phyloP scores from a whole-genome alignment of 2,113 vertebrate genomes.

The Speoplatyrhinus poulsoni region DNA sequence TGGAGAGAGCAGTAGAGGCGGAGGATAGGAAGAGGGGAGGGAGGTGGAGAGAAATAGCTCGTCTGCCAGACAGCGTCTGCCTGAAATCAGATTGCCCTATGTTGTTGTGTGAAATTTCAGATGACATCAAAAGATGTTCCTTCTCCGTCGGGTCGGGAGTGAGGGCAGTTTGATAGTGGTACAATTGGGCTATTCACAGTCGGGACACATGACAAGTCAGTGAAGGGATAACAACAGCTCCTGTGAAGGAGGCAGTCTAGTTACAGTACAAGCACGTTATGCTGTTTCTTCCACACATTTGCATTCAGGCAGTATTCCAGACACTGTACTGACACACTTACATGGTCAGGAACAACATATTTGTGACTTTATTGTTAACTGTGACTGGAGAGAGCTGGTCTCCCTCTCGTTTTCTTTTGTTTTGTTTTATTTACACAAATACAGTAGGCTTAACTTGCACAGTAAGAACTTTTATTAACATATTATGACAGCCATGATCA shows the following conservation, averaged over 20 bases:
- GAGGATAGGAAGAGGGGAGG: slow-evolving; percentile 21
- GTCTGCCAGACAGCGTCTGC: slow-evolving; percentile 59
- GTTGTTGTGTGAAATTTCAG: slow-evolving; percentile 77
- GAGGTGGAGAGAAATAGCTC: slow-evolving; percentile 31
- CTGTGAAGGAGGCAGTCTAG: slow-evolving; percentile 52
- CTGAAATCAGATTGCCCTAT: slow-evolving; percentile 71
- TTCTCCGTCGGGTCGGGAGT: slow-evolving; percentile 31
- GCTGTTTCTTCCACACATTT: slow-evolving; percentile 39
- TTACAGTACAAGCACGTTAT: slow-evolving; percentile 47
- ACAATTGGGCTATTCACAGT: slow-evolving; percentile 67
- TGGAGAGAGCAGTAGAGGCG: slow-evolving; percentile 37
- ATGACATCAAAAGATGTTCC: slow-evolving; percentile 70
- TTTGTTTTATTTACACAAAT: background rate
- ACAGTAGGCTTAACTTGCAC: background rate
- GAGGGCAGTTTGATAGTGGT: slow-evolving; percentile 50
- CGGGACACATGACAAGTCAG: slow-evolving; percentile 55
- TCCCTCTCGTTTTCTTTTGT: background rate
- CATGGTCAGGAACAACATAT: slow-evolving; percentile 30
- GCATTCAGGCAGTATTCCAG: too few species aligned
- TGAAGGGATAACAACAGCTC: slow-evolving; percentile 52
- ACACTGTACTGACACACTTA: too few species aligned
- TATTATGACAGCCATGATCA: slow-evolving; percentile 21
- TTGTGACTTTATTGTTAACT: slow-evolving; percentile 50
- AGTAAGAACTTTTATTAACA: background rate
- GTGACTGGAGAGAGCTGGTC: slow-evolving; percentile 10